A percentile compares a stretch with the other conserved stretches of the same genome.
These are phyloP conservation scores for Takifugu flavidus DNA, from an alignment of 2,113 vertebrate genomes.

Conservation along the genomic window DNA sequence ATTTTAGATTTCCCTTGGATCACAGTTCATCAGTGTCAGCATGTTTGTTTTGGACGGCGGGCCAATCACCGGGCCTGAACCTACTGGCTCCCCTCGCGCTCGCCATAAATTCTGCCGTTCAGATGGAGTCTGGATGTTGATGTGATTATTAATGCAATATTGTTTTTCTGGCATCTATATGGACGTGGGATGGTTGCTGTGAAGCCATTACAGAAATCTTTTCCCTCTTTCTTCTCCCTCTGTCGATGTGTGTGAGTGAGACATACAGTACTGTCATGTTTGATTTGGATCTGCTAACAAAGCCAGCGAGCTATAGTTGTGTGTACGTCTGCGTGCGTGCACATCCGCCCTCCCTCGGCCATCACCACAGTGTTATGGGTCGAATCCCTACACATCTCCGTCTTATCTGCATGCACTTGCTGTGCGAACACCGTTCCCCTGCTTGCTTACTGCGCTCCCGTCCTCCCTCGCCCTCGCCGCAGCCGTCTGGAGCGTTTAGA, in stretches of 20 bases:
- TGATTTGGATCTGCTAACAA: too few relatives aligned
- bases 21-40: constrained; percentile 60
- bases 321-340: neutral
- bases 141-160: constrained; percentile 33
- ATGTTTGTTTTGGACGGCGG: constrained; percentile 56
- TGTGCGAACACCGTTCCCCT: constrained; percentile 3
- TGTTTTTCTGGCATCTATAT: neutral
- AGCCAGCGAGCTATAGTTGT: too few relatives aligned
- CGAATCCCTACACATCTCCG: too few relatives aligned
- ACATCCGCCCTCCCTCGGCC: neutral
- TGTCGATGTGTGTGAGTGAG: too few relatives aligned
- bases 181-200: neutral
- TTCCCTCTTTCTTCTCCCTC: too few relatives aligned
- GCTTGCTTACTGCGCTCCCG: neutral
- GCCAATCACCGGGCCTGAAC: constrained; percentile 41
- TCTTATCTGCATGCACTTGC: constrained; percentile 5
- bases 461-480: constrained; percentile 36
- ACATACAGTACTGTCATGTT: too few relatives aligned
- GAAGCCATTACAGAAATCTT: neutral
- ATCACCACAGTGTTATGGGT: neutral
- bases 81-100: constrained; percentile 17
- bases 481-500: constrained; percentile 50
- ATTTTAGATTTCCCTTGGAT: constrained; percentile 42
- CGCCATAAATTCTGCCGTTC: constrained; percentile 41
- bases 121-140: constrained; percentile 52